Conservation (phyloP, 2,888 invertebrate genomes). For the Zygaena filipendulae region DNA sequence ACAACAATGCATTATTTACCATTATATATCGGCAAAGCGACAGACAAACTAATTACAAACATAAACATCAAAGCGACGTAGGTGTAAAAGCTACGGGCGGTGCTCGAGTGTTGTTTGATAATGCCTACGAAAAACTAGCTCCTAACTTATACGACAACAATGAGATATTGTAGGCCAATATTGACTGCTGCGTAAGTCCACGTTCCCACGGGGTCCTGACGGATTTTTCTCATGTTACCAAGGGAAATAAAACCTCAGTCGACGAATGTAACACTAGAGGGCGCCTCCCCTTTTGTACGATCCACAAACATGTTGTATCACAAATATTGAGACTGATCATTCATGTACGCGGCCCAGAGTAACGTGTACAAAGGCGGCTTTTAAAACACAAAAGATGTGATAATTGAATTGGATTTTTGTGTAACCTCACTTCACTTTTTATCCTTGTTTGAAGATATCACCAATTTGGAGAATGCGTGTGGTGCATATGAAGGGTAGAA, state of each 20-base stretch:
- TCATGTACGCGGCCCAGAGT: conserved; percentile 29
- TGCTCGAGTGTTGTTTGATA: conserved; percentile 37
- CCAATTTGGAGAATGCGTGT: conserved; percentile 17
- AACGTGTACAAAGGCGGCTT: conserved; percentile 49
- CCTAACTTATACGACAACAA: conserved; percentile 39
- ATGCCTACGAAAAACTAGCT: conserved; percentile 38
- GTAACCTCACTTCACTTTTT: conserved; percentile 45
- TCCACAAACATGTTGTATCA: conserved; percentile 50
- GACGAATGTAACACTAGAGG: conserved; percentile 42
- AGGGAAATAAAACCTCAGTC: conserved; percentile 29
- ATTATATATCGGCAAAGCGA: conserved; percentile 62
- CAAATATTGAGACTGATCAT: conserved; percentile 60
- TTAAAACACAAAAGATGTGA: conserved; percentile 54
- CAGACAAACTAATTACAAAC: conserved; percentile 58
- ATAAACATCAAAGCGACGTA: conserved; percentile 50
- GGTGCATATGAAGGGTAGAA: conserved; percentile 22
- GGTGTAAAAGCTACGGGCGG: conserved; percentile 56
- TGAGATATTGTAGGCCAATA: conserved; percentile 46
- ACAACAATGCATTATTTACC: conserved; percentile 66
- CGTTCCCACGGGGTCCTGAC: conserved; percentile 61
- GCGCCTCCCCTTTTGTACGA: conserved; percentile 40
- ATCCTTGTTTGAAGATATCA: conserved; percentile 42
- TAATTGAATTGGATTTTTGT: conserved; percentile 58
- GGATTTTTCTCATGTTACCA: conserved; percentile 48
- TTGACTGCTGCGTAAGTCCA: conserved; percentile 44